These are phyloP conservation scores for Cataglyphis cursor DNA, from an alignment of 2,888 invertebrate genomes.

Conservation along the genomic window DNA sequence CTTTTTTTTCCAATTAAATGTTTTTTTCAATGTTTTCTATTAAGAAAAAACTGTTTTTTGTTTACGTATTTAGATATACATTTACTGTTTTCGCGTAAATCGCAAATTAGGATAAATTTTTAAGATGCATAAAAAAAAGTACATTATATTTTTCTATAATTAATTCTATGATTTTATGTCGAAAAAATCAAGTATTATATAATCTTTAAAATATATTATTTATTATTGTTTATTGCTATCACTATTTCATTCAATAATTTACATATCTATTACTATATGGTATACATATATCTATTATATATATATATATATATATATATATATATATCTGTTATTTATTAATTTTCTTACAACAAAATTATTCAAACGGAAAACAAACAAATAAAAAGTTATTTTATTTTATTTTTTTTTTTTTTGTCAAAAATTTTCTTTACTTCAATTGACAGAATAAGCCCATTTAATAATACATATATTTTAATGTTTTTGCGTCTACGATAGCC, in stretches of 20 bases:
- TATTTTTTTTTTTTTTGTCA: not conserved
- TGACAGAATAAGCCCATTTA: not conserved
- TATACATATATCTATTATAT: too few species aligned
- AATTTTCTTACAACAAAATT: not conserved
- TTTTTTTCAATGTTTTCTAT: too few species aligned
- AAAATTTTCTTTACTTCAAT: not conserved
- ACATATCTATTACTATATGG: too few species aligned
- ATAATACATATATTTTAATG: not conserved
- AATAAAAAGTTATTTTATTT: not conserved
- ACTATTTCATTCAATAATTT: not conserved
- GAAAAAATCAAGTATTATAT: conserved; percentile 3
- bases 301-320: too few species aligned
- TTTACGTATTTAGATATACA: not conserved
- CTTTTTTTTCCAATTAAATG: too few species aligned
- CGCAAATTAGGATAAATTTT: conserved; percentile 29
- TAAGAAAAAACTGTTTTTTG: too few species aligned
- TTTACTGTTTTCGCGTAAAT: not conserved
- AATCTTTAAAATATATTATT: not conserved
- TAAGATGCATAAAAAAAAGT: not conserved
- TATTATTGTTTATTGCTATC: not conserved
- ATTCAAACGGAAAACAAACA: not conserved
- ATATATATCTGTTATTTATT: not conserved
- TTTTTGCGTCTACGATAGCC: not conserved
- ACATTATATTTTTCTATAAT: not conserved
- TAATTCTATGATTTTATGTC: not conserved